A percentile compares a stretch with the other conserved stretches of the same genome.
phyloP scores from a whole-genome alignment of 2,113 vertebrate species.

The Pollimyrus isidori region DNA sequence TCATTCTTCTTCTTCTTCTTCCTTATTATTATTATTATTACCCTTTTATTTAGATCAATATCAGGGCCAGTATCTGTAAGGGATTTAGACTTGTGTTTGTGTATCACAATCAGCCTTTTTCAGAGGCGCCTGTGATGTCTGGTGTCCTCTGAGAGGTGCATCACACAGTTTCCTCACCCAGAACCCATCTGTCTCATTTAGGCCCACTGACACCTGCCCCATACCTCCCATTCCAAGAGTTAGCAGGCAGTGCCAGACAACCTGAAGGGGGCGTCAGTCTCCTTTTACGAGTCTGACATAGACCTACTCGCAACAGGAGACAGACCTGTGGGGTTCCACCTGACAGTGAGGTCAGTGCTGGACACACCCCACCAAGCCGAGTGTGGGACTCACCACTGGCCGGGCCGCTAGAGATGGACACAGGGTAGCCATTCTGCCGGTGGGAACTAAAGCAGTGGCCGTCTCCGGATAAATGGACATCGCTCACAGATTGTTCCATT shows the following conservation, averaged over 20 bases:
- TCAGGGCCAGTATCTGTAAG: background rate
- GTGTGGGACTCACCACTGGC: constrained; percentile 63
- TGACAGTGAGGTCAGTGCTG: background rate
- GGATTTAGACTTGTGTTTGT: background rate
- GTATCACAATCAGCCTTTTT: background rate
- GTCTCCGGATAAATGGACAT: constrained; percentile 66
- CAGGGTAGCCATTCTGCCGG: constrained; percentile 78
- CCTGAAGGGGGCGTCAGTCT: background rate
- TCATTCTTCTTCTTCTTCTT: background rate
- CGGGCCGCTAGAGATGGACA: constrained; percentile 60
- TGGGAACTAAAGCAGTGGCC: constrained; percentile 70
- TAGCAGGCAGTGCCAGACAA: background rate
- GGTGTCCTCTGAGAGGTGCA: background rate
- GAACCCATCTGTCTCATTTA: background rate
- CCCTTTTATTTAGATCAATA: background rate
- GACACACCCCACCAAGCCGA: background rate
- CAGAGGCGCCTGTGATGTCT: background rate
- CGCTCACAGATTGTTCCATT: constrained; percentile 67
- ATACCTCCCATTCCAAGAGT: background rate
- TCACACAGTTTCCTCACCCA: background rate
- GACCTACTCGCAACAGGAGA: background rate
- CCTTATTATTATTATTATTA: background rate
- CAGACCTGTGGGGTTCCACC: background rate
- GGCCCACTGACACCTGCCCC: background rate
- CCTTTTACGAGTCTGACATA: background rate